A percentile compares a stretch with the other conserved stretches of the same genome.
These are phyloP conservation scores for Muscina levida DNA, from an alignment of 2,888 invertebrate genomes.

Conservation along the genomic window DNA sequence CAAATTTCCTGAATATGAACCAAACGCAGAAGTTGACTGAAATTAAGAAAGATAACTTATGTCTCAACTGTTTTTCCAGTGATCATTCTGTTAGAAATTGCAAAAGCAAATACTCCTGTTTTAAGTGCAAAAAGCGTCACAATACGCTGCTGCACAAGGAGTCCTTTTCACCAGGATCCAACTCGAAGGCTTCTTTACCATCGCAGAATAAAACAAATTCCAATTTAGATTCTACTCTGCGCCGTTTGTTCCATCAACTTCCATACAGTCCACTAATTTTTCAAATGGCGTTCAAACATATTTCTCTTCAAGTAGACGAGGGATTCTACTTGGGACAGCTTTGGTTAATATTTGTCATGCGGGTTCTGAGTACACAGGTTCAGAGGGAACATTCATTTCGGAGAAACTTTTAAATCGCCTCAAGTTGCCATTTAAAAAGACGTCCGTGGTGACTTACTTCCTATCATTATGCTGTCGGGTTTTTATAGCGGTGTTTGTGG, in stretches of 20 bases:
- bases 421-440: background rate
- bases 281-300: background rate
- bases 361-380: background rate
- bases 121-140: constrained; percentile 30
- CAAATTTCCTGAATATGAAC: constrained; percentile 13
- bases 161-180: background rate
- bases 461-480: background rate
- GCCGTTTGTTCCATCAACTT: background rate
- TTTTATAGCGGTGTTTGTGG: background rate
- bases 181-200: background rate
- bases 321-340: background rate
- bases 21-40: constrained; percentile 15
- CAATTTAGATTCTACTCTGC: background rate
- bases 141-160: constrained; percentile 48
- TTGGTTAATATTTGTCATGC: background rate
- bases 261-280: constrained; percentile 12
- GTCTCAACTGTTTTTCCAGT: constrained; percentile 38
- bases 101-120: constrained; percentile 32
- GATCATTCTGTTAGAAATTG: constrained; percentile 38
- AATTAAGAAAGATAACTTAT: constrained; percentile 17
- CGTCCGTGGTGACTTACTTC: constrained; percentile 21
- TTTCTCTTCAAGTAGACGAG: background rate
- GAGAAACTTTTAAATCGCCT: background rate
- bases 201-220: too few relatives aligned
- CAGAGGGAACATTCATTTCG: constrained; percentile 19